Evolutionary conservation across 30 jellyfish, hydroid and myxozoan genomes (phyloP).

Genomic region (Catostylus mosaicus): DNA sequence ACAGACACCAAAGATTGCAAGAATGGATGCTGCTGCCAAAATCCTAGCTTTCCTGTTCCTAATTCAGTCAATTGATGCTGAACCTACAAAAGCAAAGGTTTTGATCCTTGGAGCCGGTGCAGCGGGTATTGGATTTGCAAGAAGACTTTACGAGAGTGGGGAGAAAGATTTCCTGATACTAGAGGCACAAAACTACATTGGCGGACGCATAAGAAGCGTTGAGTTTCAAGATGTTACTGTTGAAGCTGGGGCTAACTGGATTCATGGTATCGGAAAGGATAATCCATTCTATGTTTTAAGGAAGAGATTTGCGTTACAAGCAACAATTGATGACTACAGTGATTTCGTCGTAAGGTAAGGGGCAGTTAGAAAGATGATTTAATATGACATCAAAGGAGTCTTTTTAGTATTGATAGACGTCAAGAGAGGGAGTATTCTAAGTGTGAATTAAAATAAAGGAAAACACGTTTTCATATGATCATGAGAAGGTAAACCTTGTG

Average conservation of each 20-base stretch:
- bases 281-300: constrained; percentile 34
- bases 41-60: too few species aligned
- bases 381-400: too few species aligned
- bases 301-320: constrained; percentile 27
- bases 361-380: too few species aligned
- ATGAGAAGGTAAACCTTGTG: too few species aligned
- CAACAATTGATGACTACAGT: constrained; percentile 36
- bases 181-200: constrained; percentile 81
- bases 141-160: constrained; percentile 42
- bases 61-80: too few species aligned
- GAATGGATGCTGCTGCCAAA: too few species aligned
- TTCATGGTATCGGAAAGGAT: constrained; percentile 63
- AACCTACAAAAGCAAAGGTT: constrained; percentile 36
- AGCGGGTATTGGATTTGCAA: constrained; percentile 79
- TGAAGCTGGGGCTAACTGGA: constrained; percentile 96
- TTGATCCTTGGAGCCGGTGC: constrained; percentile 78
- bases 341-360: constrained; percentile 67
- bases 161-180: constrained; percentile 68
- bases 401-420: too few species aligned
- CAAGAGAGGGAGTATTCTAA: too few species aligned
- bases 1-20: too few species aligned
- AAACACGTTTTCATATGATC: too few species aligned
- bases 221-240: constrained; percentile 61
- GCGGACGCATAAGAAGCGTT: constrained; percentile 74
- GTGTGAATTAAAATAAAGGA: too few species aligned